Evolutionary conservation across 2,797 vertebrate genomes (phyloP), one percentile per base, ranked within the genome.

Genomic region (Tolypeutes matacus): DNA sequence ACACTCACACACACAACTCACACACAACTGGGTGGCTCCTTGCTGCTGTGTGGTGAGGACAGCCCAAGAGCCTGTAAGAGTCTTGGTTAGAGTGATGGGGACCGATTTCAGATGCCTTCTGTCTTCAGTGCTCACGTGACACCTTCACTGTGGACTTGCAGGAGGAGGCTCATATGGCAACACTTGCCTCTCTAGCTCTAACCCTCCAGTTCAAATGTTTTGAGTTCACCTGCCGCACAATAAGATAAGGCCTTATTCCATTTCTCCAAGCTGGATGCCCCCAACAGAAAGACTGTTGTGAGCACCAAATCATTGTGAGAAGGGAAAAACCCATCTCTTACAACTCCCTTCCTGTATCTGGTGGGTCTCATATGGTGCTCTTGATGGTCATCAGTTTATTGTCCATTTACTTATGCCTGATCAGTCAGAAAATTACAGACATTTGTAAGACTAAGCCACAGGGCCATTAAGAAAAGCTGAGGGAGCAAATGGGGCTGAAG

Each of bases 31-130:
- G n/a, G 18, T 67, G n/a, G 15, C 65, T 27, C 65, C 31, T 34
- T 8, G 65, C 15, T 23, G 15, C 56, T 13, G 34, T 23, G 7
- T 13, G 13, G 8, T 18, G 17, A 11, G 56, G 67, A 49, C 10
- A 56, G 51, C 60, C 11, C 17, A 60, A 49, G 75, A 39, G 21
- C 17, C 46, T 65, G 13, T 56, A 7, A 53, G 34, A 42, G 27
- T 51, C 21, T 56, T 49, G n/a, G n/a, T 34, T 31, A 1, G 31
- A 42, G 20, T 0, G 4, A 27, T 0, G 58, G 25, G 73, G 34
- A 34, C 25, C 18, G 29, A 34, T 42, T 42, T 86, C 15, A 36
- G 64, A n/a, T 15, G 17, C 60, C n/a, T 6, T 58, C 7, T 53
- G 69, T 58, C 64, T 53, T n/a, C n/a, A 87, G 25, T 8, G 20